Conservation (phyloP, 1,140 invertebrate genomes). For the Gonatopus flavifemur region DNA sequence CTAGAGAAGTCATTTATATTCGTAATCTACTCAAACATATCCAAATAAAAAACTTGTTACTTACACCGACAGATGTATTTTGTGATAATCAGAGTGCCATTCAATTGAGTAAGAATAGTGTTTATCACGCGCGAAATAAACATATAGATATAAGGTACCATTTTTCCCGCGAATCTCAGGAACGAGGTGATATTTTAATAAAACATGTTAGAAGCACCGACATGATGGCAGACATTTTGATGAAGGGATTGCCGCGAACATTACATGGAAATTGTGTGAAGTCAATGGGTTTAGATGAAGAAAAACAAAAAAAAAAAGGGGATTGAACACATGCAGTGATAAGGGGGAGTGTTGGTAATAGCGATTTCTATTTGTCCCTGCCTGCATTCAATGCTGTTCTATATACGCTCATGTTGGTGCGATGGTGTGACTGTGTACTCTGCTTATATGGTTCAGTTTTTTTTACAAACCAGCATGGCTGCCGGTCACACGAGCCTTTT, state of each 20-base stretch:
- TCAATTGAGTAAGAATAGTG: conserved; percentile 15
- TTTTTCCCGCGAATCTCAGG: background rate
- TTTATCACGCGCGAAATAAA: conserved; percentile 5
- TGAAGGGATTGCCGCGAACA: background rate
- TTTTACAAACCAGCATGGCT: too few relatives aligned
- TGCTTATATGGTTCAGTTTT: too few relatives aligned
- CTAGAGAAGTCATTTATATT: conserved; percentile 20
- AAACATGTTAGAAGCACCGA: background rate
- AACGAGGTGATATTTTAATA: background rate
- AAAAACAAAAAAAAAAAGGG: too few relatives aligned
- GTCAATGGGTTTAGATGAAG: too few relatives aligned
- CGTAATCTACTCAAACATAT: conserved; percentile 10
- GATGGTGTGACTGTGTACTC: too few relatives aligned
- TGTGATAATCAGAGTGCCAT: conserved; percentile 23
- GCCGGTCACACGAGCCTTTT: too few relatives aligned
- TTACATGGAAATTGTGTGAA: too few relatives aligned
- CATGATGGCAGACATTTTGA: background rate
- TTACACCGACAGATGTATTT: background rate
- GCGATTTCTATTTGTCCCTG: too few relatives aligned
- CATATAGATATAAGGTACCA: conserved; percentile 2
- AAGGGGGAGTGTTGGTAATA: too few relatives aligned
- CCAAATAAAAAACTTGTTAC: background rate
- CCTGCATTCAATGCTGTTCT: too few relatives aligned
- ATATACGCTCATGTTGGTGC: too few relatives aligned
- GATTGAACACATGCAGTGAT: too few relatives aligned